Base-by-base conservation (phyloP, 2,797 vertebrate species). In the Perodicticus potto region DNA sequence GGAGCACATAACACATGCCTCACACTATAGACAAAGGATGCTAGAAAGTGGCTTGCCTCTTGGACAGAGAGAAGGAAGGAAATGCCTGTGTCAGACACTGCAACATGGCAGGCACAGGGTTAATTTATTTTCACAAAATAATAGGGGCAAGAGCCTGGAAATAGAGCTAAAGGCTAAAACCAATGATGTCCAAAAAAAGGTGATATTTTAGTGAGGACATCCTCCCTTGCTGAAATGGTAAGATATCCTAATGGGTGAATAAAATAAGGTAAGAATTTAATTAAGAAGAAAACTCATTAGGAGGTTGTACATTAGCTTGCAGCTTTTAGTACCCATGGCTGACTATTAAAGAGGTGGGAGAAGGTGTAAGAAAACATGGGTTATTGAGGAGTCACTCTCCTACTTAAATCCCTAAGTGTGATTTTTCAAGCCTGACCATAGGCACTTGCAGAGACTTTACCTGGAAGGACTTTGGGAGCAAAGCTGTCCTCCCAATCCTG, bases 211-310 rank as follows among this genome's bases (percentile, higher is more conserved):
- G 4, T 86, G 29, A 70, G 17, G 49, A 22, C 37, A 53, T 34
- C 9, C 7, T 45, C 17, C 53, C 14, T 45, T 45, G 20, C 12
- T 57, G 61, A 70, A 61, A 59, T 55, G 19, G 7, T 29, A 37
- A 63, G 19, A 72, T 53, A 53, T 91, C 77, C 70, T 59, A 65
- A 27, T 29, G 53, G 40, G 6, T 6, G 72, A 83, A 49, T 45
- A 55, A 77, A 94, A 77, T 14, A 16, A 93, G 29, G 55, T n/a
- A 40, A 85, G 80, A 90, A 91, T 63, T 29, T 53, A 93, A 73
- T 59, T 86, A 49, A 83, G 40, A 67, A 40, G 34, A 43, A 76
- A 82, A 43, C 1, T 91, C 11, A 84, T 57, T 89, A 81, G 74
- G 34, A 37, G 12, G 14, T 43, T 83, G 9, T 37, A 14, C 67